Evolutionary conservation across 2,888 invertebrate genomes (phyloP).

Genomic region (Pasiphila rectangulata): DNA sequence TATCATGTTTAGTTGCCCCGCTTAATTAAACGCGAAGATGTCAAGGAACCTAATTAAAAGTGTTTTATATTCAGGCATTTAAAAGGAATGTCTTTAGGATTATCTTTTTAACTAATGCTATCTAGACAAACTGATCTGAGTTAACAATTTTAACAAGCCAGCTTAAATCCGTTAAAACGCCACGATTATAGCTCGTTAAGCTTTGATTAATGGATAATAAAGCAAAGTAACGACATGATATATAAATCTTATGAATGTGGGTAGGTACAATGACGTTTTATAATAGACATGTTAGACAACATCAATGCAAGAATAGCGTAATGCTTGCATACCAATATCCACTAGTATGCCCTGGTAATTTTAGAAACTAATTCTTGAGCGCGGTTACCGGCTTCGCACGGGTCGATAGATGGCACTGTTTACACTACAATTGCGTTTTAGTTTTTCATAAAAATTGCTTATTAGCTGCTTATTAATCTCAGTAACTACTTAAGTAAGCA

Average conservation of each 20-base stretch:
- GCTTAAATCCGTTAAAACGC: conserved; percentile 53
- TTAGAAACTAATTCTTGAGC: too few relatives aligned
- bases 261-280: too few relatives aligned
- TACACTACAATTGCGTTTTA: too few relatives aligned
- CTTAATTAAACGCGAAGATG: conserved; percentile 24
- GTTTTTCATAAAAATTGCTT: too few relatives aligned
- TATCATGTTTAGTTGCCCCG: conserved; percentile 1
- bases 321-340: too few relatives aligned
- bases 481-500: too few relatives aligned
- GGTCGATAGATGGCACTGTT: too few relatives aligned
- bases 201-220: conserved; percentile 71
- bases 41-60: conserved; percentile 24
- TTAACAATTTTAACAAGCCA: conserved; percentile 59
- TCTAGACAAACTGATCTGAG: conserved; percentile 38
- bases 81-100: conserved; percentile 37
- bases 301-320: too few relatives aligned
- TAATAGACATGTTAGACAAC: too few relatives aligned
- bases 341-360: too few relatives aligned
- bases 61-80: conserved; percentile 27
- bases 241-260: conserved; percentile 54
- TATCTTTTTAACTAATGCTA: conserved; percentile 43
- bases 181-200: conserved; percentile 66
- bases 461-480: too few relatives aligned
- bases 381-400: too few relatives aligned
- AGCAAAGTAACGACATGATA: conserved; percentile 52